Percentiles rank a stretch among this genome's conserved stretches.
Evolutionary conservation across 2,888 invertebrate genomes (phyloP).

Genomic region (Pasiphila rectangulata): DNA sequence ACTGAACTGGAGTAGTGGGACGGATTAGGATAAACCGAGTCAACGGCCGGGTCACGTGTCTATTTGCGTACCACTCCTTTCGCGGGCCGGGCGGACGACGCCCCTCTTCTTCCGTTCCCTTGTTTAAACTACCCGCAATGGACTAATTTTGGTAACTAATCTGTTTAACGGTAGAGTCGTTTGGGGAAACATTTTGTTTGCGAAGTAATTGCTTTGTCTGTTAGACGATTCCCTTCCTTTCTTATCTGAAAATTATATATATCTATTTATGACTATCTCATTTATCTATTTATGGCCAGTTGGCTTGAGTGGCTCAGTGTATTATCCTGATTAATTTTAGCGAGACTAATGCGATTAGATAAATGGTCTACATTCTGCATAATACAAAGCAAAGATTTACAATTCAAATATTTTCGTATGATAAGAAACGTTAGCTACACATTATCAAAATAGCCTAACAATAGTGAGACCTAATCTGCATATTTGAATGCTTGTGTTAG

Average conservation of each 20-base stretch:
- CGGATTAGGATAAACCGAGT: slow-evolving; percentile 80
- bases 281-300: slow-evolving; percentile 6
- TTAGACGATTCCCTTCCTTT: slow-evolving; percentile 3
- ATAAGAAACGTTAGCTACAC: not conserved
- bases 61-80: slow-evolving; percentile 71
- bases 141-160: slow-evolving; percentile 69
- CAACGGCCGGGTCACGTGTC: slow-evolving; percentile 79
- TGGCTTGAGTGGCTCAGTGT: slow-evolving; percentile 4
- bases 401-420: slow-evolving; percentile 9
- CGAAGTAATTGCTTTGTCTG: slow-evolving; percentile 23
- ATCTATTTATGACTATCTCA: slow-evolving; percentile 9
- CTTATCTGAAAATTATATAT: no score
- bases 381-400: slow-evolving; percentile 4
- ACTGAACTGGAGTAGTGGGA: slow-evolving; percentile 77
- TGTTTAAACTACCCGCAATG: slow-evolving; percentile 63
- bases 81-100: slow-evolving; percentile 46
- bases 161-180: slow-evolving; percentile 53
- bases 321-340: slow-evolving; percentile 22
- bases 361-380: slow-evolving; percentile 7
- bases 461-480: not conserved
- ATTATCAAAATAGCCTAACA: slow-evolving; percentile 1
- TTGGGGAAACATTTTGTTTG: slow-evolving; percentile 33
- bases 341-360: slow-evolving; percentile 18
- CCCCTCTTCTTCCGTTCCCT: slow-evolving; percentile 59
- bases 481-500: not conserved